Evolutionary conservation across 2,888 invertebrate genomes (phyloP).

Genomic region (Fragum sueziense): DNA sequence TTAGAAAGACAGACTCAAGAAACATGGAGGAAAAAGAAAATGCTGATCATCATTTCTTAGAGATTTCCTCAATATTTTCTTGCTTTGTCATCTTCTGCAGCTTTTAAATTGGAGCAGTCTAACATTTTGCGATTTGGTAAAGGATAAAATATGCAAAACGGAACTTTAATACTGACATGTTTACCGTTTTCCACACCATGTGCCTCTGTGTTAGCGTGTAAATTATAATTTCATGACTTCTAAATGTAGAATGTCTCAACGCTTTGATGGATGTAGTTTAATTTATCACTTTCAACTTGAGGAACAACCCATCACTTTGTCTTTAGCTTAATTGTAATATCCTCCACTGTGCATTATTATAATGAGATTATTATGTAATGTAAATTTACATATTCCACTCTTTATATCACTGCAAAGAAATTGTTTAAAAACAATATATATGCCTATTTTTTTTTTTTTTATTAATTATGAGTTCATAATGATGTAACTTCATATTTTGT

Average conservation of each 20-base stretch:
- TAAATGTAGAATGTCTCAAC: not conserved
- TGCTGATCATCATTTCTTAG: not conserved
- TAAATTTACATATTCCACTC: no score
- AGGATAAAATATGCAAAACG: not conserved
- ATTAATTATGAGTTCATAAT: no score
- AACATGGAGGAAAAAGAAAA: not conserved
- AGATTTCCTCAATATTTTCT: not conserved
- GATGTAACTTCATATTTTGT: no score
- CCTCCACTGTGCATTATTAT: no score
- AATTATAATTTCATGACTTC: constrained; percentile 21
- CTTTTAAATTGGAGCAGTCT: not conserved
- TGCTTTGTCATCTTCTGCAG: not conserved
- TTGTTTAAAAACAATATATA: no score
- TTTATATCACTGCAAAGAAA: no score
- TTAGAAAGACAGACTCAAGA: not conserved
- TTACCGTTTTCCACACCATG: not conserved
- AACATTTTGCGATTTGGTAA: not conserved
- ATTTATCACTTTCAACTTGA: not conserved
- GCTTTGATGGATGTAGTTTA: not conserved
- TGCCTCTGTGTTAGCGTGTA: not conserved
- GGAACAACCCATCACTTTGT: not conserved
- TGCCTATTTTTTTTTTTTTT: no score
- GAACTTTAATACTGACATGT: constrained; percentile 2
- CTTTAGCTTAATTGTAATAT: no score
- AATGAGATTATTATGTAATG: no score